phyloP scores from a whole-genome alignment of 1,140 invertebrate species.

The Meloidogyne hapla region DNA sequence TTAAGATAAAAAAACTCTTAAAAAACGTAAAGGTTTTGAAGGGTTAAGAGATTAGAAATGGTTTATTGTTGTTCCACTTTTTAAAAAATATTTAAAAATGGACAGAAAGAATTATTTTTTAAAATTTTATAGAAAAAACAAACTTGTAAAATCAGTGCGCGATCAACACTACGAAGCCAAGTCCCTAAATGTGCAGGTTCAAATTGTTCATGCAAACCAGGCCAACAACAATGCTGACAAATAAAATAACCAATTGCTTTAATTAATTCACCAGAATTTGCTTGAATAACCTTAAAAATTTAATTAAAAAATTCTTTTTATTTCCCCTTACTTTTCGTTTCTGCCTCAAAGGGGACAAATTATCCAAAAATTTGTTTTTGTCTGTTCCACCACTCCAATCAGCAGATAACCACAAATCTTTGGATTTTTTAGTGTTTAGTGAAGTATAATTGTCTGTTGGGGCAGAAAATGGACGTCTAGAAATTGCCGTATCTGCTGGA shows the following conservation, averaged over 20 bases:
- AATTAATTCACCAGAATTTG: constrained; percentile 39
- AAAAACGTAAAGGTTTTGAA: background rate
- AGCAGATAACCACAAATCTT: constrained; percentile 3
- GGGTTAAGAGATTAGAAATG: background rate
- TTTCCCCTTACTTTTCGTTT: background rate
- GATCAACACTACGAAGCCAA: constrained; percentile 42
- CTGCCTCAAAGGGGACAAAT: background rate
- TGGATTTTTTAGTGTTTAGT: background rate
- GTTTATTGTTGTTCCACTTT: too few species aligned
- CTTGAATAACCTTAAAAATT: constrained; percentile 31
- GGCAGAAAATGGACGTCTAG: background rate
- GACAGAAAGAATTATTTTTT: constrained; percentile 15
- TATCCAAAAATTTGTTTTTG: background rate
- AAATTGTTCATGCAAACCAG: background rate
- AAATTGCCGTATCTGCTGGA: background rate
- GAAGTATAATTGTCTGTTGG: background rate
- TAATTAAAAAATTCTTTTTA: background rate
- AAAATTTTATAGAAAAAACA: background rate
- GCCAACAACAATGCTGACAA: constrained; percentile 21
- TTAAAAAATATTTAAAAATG: too few species aligned
- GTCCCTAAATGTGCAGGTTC: constrained; percentile 24
- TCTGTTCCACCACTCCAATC: background rate
- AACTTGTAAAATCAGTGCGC: constrained; percentile 50
- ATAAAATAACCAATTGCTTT: constrained; percentile 33
- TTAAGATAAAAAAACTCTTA: background rate